Conservation (phyloP, 2,113 vertebrate genomes). For the Amazona vittata region DNA sequence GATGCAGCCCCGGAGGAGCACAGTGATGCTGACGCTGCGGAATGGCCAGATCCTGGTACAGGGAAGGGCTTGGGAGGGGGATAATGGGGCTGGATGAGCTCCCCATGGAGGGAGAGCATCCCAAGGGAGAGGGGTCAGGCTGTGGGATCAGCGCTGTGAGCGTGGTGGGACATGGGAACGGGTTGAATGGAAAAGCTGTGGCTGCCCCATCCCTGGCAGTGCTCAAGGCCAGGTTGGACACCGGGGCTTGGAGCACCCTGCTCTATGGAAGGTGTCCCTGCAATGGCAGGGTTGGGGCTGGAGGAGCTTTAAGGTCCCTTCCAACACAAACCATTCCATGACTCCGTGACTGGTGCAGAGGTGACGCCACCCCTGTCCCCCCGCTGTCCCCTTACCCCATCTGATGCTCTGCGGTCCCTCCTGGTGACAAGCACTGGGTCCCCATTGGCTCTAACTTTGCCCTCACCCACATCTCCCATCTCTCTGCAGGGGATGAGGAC, state of each 20-base stretch:
- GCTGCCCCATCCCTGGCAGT: neutral
- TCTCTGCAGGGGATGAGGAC: neutral
- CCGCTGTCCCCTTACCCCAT: neutral
- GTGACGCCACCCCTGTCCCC: neutral
- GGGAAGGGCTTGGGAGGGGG: neutral
- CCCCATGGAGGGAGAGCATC: rapidly evolving
- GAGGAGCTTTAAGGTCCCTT: too few species aligned
- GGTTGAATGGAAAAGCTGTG: neutral
- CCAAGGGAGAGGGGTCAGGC: neutral
- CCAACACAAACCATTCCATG: too few species aligned
- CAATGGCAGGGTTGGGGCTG: too few species aligned
- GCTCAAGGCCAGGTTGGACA: neutral
- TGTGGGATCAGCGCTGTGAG: neutral
- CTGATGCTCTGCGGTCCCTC: neutral
- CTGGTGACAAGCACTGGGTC: too few species aligned
- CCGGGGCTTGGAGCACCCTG: neutral
- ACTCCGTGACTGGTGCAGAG: neutral
- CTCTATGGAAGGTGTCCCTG: too few species aligned
- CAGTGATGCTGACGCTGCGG: rapidly evolving
- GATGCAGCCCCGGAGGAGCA: neutral
- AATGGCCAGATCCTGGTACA: rapidly evolving
- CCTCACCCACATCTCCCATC: neutral
- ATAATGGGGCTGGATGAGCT: neutral
- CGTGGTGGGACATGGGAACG: neutral
- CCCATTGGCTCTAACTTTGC: neutral